A percentile compares a stretch with the other conserved stretches of the same genome.
Conservation (phyloP, 2,888 invertebrate species). For the Mythimna loreyi region DNA sequence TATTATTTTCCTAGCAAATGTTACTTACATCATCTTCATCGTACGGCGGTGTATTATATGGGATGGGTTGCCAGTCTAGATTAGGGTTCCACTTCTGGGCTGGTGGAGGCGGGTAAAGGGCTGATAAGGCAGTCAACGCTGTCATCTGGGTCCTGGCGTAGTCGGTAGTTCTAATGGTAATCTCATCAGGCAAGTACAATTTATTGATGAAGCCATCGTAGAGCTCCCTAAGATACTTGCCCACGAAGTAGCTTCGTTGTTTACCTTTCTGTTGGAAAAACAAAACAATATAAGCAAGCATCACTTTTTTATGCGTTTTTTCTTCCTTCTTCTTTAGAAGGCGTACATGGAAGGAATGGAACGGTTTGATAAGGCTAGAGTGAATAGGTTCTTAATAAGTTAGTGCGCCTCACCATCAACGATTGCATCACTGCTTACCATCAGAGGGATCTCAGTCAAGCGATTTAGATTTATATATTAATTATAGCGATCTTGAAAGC, state of each 20-base stretch:
- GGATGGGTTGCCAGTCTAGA: conserved; percentile 93
- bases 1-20: no score
- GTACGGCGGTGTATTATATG: conserved; percentile 83
- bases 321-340: no score
- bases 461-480: no score
- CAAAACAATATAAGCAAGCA: not conserved
- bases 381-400: no score
- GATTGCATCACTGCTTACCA: no score
- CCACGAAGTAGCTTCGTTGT: conserved; percentile 86
- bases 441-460: no score
- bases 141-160: conserved; percentile 94
- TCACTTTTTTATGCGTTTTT: conserved; percentile 21
- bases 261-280: conserved; percentile 86
- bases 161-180: conserved; percentile 91
- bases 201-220: conserved; percentile 86
- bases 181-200: conserved; percentile 87
- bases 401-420: no score
- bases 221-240: conserved; percentile 83
- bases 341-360: no score
- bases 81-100: conserved; percentile 90
- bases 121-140: conserved; percentile 92
- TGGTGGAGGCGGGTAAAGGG: conserved; percentile 92
- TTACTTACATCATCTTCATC: conserved; percentile 84
- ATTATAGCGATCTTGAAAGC: conserved; percentile 29
- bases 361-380: no score